Percentiles rank a stretch among this genome's conserved stretches.
Evolutionary conservation across 2,113 vertebrate genomes (phyloP).

Genomic region (Pluvialis apricaria): DNA sequence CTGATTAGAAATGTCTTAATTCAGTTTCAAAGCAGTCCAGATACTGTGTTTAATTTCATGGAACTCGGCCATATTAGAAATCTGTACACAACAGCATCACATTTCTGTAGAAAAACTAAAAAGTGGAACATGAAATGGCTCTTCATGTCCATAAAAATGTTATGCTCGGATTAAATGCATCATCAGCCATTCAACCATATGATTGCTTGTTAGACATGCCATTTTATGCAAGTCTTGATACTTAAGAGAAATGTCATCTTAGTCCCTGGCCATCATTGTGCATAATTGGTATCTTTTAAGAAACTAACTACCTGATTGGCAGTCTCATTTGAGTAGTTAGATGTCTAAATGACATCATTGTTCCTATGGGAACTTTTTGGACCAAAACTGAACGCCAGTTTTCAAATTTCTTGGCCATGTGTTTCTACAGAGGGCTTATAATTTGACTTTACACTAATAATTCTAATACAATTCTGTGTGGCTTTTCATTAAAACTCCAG

Average conservation of each 20-base stretch:
- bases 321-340: background rate
- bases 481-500: background rate
- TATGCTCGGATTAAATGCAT: background rate
- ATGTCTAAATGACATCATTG: background rate
- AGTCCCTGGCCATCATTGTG: background rate
- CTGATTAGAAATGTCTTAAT: background rate
- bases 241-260: constrained; percentile 11
- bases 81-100: background rate
- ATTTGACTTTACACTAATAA: background rate
- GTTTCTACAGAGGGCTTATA: background rate
- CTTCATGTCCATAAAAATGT: background rate
- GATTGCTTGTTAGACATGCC: constrained; percentile 2
- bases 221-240: background rate
- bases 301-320: background rate
- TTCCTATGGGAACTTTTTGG: background rate
- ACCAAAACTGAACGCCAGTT: background rate
- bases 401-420: background rate
- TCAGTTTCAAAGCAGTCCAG: background rate
- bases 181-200: background rate
- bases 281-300: background rate
- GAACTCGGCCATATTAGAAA: background rate
- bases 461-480: background rate
- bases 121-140: background rate
- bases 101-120: background rate
- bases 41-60: background rate